Conservation (phyloP, 2,888 invertebrate genomes). For the Altica lythri region DNA sequence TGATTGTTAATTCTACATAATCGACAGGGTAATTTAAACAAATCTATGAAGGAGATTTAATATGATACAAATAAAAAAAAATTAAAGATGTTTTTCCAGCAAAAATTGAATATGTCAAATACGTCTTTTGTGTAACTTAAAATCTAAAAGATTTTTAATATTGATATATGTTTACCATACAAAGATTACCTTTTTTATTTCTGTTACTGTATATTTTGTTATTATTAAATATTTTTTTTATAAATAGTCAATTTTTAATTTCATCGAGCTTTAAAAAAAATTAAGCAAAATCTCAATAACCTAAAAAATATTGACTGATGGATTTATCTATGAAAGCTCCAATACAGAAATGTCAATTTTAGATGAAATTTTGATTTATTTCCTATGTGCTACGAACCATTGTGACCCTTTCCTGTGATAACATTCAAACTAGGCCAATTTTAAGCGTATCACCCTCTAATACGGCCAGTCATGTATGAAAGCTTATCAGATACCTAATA, state of each 20-base stretch:
- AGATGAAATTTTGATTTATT: slow-evolving; percentile 19
- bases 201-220: no score
- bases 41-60: not conserved
- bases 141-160: no score
- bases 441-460: slow-evolving; percentile 17
- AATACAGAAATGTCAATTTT: not conserved
- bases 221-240: no score
- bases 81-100: not conserved
- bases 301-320: not conserved
- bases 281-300: not conserved
- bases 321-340: not conserved
- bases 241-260: not conserved
- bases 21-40: no score
- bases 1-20: no score
- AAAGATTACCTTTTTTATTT: no score
- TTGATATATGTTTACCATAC: no score
- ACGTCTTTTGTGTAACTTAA: not conserved
- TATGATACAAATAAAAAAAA: slow-evolving; percentile 3
- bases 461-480: slow-evolving; percentile 15
- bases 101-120: slow-evolving; percentile 3
- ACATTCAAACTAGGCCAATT: slow-evolving; percentile 12
- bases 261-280: not conserved
- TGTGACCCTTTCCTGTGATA: slow-evolving; percentile 5
- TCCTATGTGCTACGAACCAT: not conserved
- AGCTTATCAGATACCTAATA: slow-evolving; percentile 21